Conservation (phyloP, 2,888 invertebrate genomes). For the Silvanus unidentatus region DNA sequence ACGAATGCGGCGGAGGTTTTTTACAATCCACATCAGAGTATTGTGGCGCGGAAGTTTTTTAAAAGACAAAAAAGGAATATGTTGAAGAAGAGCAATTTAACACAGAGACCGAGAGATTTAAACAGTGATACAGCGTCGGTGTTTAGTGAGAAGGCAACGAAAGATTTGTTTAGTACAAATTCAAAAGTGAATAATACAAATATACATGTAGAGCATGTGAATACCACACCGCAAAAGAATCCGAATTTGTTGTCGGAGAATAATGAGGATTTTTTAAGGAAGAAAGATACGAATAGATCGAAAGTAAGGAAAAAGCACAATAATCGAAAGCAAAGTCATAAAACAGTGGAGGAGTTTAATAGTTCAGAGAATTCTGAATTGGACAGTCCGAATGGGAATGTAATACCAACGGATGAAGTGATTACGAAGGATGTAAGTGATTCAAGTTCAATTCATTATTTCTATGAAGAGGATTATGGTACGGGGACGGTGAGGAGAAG, state of each 20-base stretch:
- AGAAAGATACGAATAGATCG: constrained; percentile 27
- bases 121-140: constrained; percentile 52
- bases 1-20: constrained; percentile 71
- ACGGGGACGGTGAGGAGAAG: constrained; percentile 5
- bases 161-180: constrained; percentile 60
- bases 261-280: constrained; percentile 49
- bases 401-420: constrained; percentile 34
- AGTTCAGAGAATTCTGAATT: constrained; percentile 48
- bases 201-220: constrained; percentile 63
- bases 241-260: constrained; percentile 63
- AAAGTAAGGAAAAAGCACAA: constrained; percentile 33
- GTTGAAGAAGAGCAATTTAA: constrained; percentile 66
- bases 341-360: constrained; percentile 19
- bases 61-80: constrained; percentile 72
- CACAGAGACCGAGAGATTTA: constrained; percentile 50
- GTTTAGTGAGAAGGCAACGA: constrained; percentile 27
- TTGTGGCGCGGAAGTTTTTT: constrained; percentile 88
- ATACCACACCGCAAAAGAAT: constrained; percentile 55
- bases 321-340: constrained; percentile 13
- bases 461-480: constrained; percentile 8
- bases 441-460: constrained; percentile 9
- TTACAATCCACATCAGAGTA: constrained; percentile 90
- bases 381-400: constrained; percentile 35
- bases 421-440: constrained; percentile 14
- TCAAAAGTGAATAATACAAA: constrained; percentile 78